phyloP scores from a whole-genome alignment of 2,797 vertebrate genomes.

The Meda fulgida region DNA sequence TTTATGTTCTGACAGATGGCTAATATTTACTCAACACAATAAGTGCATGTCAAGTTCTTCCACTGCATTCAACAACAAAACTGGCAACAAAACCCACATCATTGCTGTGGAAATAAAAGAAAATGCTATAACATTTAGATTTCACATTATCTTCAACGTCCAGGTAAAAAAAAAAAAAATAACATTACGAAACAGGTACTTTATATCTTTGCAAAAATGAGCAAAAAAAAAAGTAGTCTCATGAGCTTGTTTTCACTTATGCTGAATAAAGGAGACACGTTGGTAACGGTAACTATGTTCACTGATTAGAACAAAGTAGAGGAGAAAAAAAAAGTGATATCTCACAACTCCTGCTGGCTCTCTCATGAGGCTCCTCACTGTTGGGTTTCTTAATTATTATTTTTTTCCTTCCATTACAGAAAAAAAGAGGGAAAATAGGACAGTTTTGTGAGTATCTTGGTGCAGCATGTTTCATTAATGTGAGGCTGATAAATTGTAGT shows the following conservation, averaged over 20 bases:
- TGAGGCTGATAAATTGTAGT: constrained; percentile 82
- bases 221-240: constrained; percentile 26
- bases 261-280: constrained; percentile 45
- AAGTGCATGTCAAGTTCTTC: constrained; percentile 36
- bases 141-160: constrained; percentile 52
- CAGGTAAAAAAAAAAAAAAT: constrained; percentile 54
- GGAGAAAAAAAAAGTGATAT: constrained; percentile 55
- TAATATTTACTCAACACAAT: constrained; percentile 21
- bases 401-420: constrained; percentile 63
- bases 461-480: constrained; percentile 83
- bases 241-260: constrained; percentile 31
- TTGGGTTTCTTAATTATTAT: constrained; percentile 61
- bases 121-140: constrained; percentile 45
- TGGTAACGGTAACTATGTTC: constrained; percentile 51
- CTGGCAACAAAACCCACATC: constrained; percentile 75
- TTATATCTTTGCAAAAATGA: constrained; percentile 34
- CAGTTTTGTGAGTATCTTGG: constrained; percentile 78
- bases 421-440: constrained; percentile 69
- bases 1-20: not conserved
- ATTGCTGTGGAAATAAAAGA: constrained; percentile 53
- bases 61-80: constrained; percentile 41
- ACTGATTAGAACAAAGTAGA: constrained; percentile 60
- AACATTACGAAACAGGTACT: constrained; percentile 44
- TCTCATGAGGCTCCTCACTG: constrained; percentile 59
- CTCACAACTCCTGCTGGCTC: constrained; percentile 53